phyloP scores from a whole-genome alignment of 2,797 vertebrate species.

The Meriones psammophilus region DNA sequence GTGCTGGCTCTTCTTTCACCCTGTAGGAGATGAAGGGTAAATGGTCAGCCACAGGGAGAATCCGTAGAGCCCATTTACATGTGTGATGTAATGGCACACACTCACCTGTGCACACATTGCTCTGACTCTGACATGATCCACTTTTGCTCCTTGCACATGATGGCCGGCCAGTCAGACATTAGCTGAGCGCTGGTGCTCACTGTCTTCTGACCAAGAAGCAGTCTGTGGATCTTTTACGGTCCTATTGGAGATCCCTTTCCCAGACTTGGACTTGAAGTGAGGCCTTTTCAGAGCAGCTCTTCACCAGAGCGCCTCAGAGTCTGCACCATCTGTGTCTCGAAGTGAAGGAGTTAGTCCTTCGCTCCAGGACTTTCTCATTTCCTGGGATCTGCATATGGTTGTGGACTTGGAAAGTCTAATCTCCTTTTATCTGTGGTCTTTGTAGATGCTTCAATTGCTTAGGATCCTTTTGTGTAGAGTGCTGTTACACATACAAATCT shows the following conservation, averaged over 20 bases:
- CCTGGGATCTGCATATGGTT: neutral
- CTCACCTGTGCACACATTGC: neutral
- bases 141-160: neutral
- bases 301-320: neutral
- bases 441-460: neutral
- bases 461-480: neutral
- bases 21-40: neutral
- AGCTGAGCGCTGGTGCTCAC: neutral
- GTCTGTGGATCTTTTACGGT: neutral
- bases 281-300: neutral
- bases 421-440: neutral
- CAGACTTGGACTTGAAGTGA: neutral
- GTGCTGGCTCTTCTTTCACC: neutral
- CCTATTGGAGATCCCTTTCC: neutral
- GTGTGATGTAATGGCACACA: neutral
- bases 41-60: neutral
- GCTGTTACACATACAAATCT: neutral
- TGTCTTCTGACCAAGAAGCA: neutral
- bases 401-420: neutral
- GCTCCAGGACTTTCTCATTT: neutral
- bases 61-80: neutral
- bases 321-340: neutral
- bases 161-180: neutral
- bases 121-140: neutral
- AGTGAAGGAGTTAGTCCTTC: neutral